These are phyloP conservation scores for Conistra vaccinii DNA, from an alignment of 2,888 invertebrate species.

Conservation along the genomic window DNA sequence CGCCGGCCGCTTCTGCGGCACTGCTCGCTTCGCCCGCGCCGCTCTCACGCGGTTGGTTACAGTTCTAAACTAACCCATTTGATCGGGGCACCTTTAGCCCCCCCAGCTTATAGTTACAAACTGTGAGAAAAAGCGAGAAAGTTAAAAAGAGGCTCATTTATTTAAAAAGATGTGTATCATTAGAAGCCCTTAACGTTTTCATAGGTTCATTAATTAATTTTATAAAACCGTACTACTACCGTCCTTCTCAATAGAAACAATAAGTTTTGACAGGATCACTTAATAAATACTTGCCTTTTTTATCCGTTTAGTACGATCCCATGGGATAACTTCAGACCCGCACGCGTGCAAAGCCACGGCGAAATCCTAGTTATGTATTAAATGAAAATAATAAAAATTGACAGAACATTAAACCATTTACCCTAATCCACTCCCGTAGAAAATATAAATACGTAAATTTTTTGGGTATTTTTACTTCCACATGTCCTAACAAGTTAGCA, in stretches of 20 bases:
- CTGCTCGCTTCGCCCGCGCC: no score
- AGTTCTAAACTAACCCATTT: no score
- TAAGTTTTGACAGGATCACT: background rate
- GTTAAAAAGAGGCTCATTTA: background rate
- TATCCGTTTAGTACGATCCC: background rate
- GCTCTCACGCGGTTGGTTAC: background rate
- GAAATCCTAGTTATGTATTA: background rate
- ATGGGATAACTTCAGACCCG: background rate
- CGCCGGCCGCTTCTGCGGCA: no score
- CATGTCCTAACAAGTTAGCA: constrained; percentile 17
- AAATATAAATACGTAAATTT: no score
- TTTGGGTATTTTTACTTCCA: constrained; percentile 12
- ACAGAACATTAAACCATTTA: background rate
- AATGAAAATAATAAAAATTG: constrained; percentile 8
- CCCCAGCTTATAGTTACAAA: no score
- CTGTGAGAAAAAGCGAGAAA: background rate
- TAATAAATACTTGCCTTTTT: background rate
- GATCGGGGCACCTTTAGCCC: no score
- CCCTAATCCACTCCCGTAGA: no score
- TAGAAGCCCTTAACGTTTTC: background rate
- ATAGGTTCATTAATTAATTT: background rate
- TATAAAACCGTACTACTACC: background rate
- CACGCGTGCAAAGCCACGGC: no score
- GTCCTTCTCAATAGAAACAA: no score
- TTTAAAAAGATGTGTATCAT: background rate